Evolutionary conservation across 2,888 invertebrate genomes (phyloP).

Genomic region (Pandemis cinnamomeana): DNA sequence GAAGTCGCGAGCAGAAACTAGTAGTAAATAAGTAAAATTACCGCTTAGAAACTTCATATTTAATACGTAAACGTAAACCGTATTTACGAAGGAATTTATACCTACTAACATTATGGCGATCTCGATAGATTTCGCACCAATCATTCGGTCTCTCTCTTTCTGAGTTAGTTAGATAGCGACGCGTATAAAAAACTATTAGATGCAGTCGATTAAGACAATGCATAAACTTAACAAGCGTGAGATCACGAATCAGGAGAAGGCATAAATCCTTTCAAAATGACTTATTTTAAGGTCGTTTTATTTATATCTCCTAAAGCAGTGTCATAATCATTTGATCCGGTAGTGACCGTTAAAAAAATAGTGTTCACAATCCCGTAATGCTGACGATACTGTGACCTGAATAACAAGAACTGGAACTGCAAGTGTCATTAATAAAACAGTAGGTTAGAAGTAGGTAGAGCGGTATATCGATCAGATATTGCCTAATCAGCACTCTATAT

Average conservation of each 20-base stretch:
- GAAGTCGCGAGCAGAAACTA: too few relatives aligned
- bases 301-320: background rate
- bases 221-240: too few relatives aligned
- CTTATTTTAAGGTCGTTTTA: background rate
- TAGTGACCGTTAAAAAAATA: background rate
- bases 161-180: background rate
- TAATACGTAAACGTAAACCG: background rate
- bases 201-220: background rate
- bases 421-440: constrained; percentile 30
- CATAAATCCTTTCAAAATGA: too few relatives aligned
- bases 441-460: constrained; percentile 6
- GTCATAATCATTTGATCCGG: background rate
- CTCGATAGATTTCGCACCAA: background rate
- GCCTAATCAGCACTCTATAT: constrained; percentile 48
- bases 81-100: background rate
- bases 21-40: background rate
- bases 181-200: background rate
- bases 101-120: background rate
- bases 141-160: background rate
- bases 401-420: constrained; percentile 26
- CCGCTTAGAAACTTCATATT: background rate
- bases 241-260: too few relatives aligned
- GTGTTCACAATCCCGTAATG: background rate
- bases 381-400: constrained; percentile 19
- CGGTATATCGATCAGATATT: constrained; percentile 47